Conservation (phyloP, 2,797 vertebrate species). For the Arctocebus calabarensis region DNA sequence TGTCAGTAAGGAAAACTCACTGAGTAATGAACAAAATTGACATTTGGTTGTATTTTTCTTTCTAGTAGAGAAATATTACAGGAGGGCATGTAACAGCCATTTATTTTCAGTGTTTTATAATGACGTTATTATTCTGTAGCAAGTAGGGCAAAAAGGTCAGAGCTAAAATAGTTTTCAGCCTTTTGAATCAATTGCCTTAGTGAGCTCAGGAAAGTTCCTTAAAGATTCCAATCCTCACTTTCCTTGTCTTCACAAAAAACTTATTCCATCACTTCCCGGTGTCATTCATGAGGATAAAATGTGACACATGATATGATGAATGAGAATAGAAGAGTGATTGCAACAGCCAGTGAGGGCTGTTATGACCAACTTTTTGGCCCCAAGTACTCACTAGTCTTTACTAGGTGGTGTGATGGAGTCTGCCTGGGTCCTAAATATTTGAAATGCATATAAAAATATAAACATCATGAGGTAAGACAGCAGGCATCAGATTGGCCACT, state of each 20-base stretch:
- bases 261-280: not conserved
- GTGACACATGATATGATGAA: not conserved
- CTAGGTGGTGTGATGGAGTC: not conserved
- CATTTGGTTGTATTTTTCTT: conserved; percentile 14
- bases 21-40: not conserved
- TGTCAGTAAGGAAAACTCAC: conserved; percentile 20
- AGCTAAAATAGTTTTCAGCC: not conserved
- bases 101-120: not conserved
- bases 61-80: not conserved
- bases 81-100: not conserved
- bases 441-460: not conserved
- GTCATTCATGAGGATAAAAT: not conserved
- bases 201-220: not conserved
- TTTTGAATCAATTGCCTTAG: not conserved
- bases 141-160: not conserved
- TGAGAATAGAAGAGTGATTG: not conserved
- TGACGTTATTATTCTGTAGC: not conserved
- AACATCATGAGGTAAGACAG: not conserved
- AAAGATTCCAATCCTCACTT: not conserved
- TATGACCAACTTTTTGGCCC: not conserved
- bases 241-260: not conserved
- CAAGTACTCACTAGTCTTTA: not conserved
- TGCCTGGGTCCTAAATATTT: not conserved
- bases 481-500: not conserved
- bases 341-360: not conserved